These are phyloP conservation scores for Baronia brevicornis DNA, from an alignment of 2,888 invertebrate species.

Conservation along the genomic window DNA sequence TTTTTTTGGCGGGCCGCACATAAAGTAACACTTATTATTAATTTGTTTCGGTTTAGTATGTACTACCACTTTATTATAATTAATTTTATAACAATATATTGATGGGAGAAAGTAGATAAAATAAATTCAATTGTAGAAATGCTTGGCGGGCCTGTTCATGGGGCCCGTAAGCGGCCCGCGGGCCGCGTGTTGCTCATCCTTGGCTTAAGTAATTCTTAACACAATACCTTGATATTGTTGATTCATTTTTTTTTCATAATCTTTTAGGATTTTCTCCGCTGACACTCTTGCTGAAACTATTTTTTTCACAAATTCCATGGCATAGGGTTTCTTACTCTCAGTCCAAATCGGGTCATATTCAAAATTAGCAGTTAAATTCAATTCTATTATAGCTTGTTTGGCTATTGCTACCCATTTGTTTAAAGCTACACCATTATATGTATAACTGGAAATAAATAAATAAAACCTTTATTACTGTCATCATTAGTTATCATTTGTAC, in stretches of 20 bases:
- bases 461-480: neutral
- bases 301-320: slow-evolving; percentile 47
- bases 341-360: slow-evolving; percentile 66
- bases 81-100: no score
- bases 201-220: no score
- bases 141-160: no score
- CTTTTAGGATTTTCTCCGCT: slow-evolving; percentile 46
- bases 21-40: no score
- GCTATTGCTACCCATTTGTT: slow-evolving; percentile 64
- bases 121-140: no score
- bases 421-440: slow-evolving; percentile 52
- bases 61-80: no score
- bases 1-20: no score
- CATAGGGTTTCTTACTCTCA: slow-evolving; percentile 44
- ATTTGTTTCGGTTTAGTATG: no score
- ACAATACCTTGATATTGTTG: slow-evolving; percentile 42
- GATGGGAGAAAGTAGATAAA: no score
- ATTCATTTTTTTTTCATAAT: slow-evolving; percentile 35
- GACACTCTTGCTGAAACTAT: slow-evolving; percentile 44
- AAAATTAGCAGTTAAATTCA: slow-evolving; percentile 64
- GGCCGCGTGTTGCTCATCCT: no score
- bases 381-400: slow-evolving; percentile 74
- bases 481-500: no score
- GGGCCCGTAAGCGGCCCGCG: no score
- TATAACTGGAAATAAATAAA: slow-evolving; percentile 35